A percentile compares a stretch with the other conserved stretches of the same genome.
Evolutionary conservation across 2,888 invertebrate species (phyloP).

Genomic region (Orgyia antiqua): DNA sequence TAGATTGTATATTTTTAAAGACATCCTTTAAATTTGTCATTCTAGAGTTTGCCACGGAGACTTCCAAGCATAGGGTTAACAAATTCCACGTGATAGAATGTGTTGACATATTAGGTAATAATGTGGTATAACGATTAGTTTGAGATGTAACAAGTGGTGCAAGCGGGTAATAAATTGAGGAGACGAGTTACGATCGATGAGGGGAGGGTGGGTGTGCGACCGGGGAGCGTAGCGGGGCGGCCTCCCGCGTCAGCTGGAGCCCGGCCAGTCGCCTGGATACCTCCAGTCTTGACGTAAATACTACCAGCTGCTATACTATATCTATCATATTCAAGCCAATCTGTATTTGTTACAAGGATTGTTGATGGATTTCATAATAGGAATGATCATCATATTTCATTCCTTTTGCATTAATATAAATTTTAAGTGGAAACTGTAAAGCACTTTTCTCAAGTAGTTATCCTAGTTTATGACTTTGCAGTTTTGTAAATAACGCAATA

Average conservation of each 20-base stretch:
- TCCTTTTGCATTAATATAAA: too few species aligned
- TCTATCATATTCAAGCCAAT: neutral
- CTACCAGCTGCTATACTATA: conserved; percentile 17
- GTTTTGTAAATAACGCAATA: too few species aligned
- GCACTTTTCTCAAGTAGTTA: too few species aligned
- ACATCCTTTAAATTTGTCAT: too few species aligned
- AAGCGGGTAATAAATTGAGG: conserved; percentile 46
- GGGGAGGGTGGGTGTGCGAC: conserved; percentile 19
- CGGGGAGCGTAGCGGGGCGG: conserved; percentile 16
- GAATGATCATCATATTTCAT: too few species aligned
- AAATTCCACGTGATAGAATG: too few species aligned
- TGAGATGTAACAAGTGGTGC: conserved; percentile 68
- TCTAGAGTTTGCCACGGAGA: too few species aligned
- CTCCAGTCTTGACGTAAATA: conserved; percentile 33
- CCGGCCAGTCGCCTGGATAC: conserved; percentile 36
- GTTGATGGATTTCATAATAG: neutral
- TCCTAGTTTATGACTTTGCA: too few species aligned
- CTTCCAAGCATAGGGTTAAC: too few species aligned
- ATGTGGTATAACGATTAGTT: conserved; percentile 14
- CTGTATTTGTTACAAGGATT: neutral
- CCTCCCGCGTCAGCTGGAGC: conserved; percentile 44
- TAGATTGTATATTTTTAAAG: too few species aligned
- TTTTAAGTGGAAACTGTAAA: too few species aligned
- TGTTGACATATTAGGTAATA: too few species aligned
- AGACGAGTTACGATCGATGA: conserved; percentile 33